Evolutionary conservation across 2,797 vertebrate genomes (phyloP), one percentile per base, ranked within the genome.

Genomic region (Knipowitschia caucasica): DNA sequence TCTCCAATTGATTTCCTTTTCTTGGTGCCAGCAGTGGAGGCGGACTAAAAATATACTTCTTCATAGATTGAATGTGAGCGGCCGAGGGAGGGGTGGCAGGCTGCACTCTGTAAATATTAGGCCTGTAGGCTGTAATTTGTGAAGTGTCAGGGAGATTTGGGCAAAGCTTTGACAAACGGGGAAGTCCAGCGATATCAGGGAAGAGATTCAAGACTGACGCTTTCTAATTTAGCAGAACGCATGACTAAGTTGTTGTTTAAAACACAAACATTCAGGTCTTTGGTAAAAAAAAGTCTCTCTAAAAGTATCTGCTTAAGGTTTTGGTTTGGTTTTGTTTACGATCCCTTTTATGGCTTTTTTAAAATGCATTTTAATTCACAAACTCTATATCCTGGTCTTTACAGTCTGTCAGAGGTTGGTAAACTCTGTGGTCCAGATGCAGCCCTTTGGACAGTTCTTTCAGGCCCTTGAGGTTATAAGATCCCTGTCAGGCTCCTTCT

Each of bases 41-140:
- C 31, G 54, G 58, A 51, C 77, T 83, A 81, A 71, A 87, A 88
- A 88, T 86, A 88, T 85, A 84, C 56, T 59, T 51, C 4, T 14
- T 25, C 57, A 59, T 76, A 73, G 73, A 83, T 88, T 59, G 70
- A 69, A 87, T 85, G 75, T 78, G 59, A 69, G 73, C 20, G 2
- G 52, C n/a, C n/a, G 30, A 66, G 47, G 51, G 49, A 53, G 62
- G 78, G 76, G 73, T 52, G 68, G 69, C 12, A 20, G 69, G 57
- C 72, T 69, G 64, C 55, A 65, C 39, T 34, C 43, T 59, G 57
- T 71, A 82, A 84, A 88, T 52, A 53, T 82, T 85, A 83, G 67
- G 72, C 67, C 44, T 64, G 73, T 64, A 67, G 66, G 77, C 64
- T 49, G 67, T 70, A 62, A 51, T 77, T 73, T 71, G 77, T 53